Evolutionary conservation across 2,113 vertebrate genomes (phyloP), one percentile per base, ranked within the genome.

Genomic region (Cyanoliseus patagonus): DNA sequence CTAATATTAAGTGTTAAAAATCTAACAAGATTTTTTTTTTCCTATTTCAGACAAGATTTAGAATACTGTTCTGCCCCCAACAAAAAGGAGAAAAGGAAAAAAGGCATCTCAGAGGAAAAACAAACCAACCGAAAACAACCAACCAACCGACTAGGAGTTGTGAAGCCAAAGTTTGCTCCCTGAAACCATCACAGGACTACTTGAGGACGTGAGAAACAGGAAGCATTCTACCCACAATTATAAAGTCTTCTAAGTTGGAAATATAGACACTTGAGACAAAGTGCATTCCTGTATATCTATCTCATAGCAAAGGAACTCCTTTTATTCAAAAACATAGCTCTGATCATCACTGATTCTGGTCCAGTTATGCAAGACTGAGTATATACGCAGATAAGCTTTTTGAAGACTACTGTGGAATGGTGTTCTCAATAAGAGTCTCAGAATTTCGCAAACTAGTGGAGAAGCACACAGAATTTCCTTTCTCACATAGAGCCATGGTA

Each of bases 401-500:
- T 19, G 76, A 80, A n/a, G 23, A 37, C 39, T 92, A 8, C 19
- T 2, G 2, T 42, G 35, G 23, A 52, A 69, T 22, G 12, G 4
- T 27, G 31, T 39, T 81, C 84, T 53, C 67, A 68, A 3, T 44
- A 57, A 67, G 22, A 42, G 35, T 20, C 41, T 59, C 62, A 53
- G 73, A 30, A 70, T 64, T 78, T 63, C 74, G 77, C 16, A 20
- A 42, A 72, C 6, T 6, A 19, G 5, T 35, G 23, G 22, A 47
- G 24, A 57, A 85, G 12, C 52, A 46, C 0, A 0, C 51, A 41
- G n/a, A 53, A 9, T 49, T 85, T 64, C 46, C 52, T 52, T 70
- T 39, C 17, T 79, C 17, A 6, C 2, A 2, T 17, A 51, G 11
- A 2, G 1, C 35, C 64, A 10, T 3, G 11, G 4, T 37, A 51